Evolutionary conservation across 2,797 vertebrate species (phyloP).

Genomic region (Scolopax rusticola): DNA sequence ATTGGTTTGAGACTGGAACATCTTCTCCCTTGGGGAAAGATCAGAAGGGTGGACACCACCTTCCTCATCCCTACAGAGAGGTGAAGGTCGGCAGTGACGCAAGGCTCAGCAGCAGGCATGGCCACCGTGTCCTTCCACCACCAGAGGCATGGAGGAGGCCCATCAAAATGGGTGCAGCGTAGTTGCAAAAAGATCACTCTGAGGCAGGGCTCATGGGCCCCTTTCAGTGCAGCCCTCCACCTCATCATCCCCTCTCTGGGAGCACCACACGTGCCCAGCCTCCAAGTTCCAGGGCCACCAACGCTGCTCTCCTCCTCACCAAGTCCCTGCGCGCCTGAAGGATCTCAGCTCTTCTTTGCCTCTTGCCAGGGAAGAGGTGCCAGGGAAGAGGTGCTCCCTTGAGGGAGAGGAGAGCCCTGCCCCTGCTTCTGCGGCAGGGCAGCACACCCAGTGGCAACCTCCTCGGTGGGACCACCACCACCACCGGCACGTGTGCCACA

Average conservation of each 20-base stretch:
- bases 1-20: neutral
- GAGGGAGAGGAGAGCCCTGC: neutral
- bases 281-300: too few relatives aligned
- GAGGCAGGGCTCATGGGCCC: neutral
- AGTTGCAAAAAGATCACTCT: neutral
- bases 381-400: neutral
- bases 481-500: fast-evolving
- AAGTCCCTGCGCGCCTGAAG: fast-evolving
- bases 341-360: neutral
- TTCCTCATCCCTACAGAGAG: neutral
- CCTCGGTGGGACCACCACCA: neutral
- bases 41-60: neutral
- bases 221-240: neutral
- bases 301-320: neutral
- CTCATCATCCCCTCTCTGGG: fast-evolving
- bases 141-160: neutral
- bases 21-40: neutral
- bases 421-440: neutral
- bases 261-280: fast-evolving
- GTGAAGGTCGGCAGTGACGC: neutral
- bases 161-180: neutral
- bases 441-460: fast-evolving
- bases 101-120: neutral
- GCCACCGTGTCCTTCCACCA: neutral
- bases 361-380: neutral